phyloP scores from a whole-genome alignment of 2,888 invertebrate species.

The Perdita meconis region DNA sequence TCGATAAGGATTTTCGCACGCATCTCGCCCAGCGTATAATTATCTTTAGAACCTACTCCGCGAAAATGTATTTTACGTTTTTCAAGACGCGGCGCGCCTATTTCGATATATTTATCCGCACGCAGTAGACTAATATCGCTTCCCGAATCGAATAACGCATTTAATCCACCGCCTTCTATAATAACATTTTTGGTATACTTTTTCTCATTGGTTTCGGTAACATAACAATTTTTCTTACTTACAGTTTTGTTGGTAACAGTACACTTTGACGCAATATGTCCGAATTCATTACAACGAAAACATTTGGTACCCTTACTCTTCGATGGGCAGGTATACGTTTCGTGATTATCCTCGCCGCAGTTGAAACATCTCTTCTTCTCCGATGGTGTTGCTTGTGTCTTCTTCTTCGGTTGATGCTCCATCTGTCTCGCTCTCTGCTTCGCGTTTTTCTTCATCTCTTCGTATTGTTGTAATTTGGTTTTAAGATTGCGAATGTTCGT shows the following conservation, averaged over 20 bases:
- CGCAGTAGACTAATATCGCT: constrained; percentile 21
- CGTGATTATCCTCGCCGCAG: constrained; percentile 12
- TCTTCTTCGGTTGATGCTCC: constrained; percentile 30
- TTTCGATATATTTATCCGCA: constrained; percentile 5
- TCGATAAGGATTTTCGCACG: not conserved
- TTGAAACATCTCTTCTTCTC: not conserved
- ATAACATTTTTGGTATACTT: constrained; percentile 2
- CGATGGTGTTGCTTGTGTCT: not conserved
- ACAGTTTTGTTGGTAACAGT: not conserved
- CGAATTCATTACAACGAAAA: no score
- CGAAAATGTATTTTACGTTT: not conserved
- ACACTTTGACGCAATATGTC: constrained; percentile 2
- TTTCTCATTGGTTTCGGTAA: not conserved
- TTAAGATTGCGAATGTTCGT: constrained; percentile 46
- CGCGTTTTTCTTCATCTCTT: constrained; percentile 39
- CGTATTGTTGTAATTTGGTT: constrained; percentile 32
- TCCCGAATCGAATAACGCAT: constrained; percentile 22
- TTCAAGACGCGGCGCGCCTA: constrained; percentile 18
- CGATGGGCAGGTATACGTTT: constrained; percentile 21
- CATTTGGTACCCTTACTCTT: constrained; percentile 56
- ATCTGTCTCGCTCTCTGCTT: constrained; percentile 41
- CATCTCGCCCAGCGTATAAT: not conserved
- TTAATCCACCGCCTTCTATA: not conserved
- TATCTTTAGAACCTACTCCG: not conserved
- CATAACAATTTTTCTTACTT: not conserved